These are phyloP conservation scores for Sebastolobus alascanus DNA, from an alignment of 2,797 vertebrate species.

Conservation along the genomic window DNA sequence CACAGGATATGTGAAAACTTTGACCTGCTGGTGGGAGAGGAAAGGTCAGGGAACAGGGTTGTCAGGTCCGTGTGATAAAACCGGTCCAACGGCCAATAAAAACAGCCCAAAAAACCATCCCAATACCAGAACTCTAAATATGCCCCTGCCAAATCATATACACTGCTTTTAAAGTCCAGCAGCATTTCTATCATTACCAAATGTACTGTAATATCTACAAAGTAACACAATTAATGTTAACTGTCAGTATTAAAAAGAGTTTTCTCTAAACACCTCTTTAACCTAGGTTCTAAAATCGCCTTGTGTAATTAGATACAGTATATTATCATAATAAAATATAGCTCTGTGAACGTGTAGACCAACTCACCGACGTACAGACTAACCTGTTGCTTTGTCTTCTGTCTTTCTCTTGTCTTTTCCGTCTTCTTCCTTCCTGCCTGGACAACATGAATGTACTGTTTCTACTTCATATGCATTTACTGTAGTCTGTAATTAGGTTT, in stretches of 20 bases:
- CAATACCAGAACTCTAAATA: not conserved
- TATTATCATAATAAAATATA: not conserved
- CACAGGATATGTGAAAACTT: no score
- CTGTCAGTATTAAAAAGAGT: not conserved
- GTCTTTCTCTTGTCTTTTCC: not conserved
- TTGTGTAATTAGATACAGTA: not conserved
- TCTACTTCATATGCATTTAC: not conserved
- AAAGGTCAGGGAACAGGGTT: not conserved
- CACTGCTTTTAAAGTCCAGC: no score
- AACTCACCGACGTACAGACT: not conserved
- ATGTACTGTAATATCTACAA: no score
- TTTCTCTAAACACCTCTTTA: not conserved
- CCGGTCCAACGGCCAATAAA: not conserved
- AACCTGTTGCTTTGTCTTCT: not conserved
- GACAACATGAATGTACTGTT: not conserved
- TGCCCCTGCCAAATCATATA: rapidly evolving
- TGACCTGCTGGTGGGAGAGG: no score
- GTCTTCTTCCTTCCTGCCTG: not conserved
- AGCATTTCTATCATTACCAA: no score
- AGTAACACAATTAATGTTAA: not conserved
- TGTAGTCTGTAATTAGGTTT: not conserved
- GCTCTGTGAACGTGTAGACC: not conserved
- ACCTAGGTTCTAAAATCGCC: not conserved
- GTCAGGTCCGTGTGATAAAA: not conserved
- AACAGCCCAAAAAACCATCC: not conserved